A percentile compares a stretch with the other conserved stretches of the same genome.
Conservation (phyloP, 2,797 vertebrate genomes). For the Pseudochaenichthys georgianus region DNA sequence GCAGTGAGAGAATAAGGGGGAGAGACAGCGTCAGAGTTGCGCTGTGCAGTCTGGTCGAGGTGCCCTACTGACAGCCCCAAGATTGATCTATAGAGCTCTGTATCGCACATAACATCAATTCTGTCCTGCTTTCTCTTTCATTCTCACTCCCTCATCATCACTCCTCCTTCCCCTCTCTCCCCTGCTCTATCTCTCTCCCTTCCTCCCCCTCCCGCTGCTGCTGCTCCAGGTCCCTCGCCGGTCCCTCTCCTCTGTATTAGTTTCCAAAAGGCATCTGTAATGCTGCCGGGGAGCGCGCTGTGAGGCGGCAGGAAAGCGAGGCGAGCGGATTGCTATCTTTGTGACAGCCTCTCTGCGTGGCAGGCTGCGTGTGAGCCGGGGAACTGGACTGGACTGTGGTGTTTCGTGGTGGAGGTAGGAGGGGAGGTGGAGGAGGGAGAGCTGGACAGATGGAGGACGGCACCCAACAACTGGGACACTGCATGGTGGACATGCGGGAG, state of each 20-base stretch:
- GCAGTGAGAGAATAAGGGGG: slow-evolving; percentile 47
- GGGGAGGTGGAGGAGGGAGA: slow-evolving; percentile 61
- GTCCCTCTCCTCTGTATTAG: slow-evolving; percentile 74
- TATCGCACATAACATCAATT: slow-evolving; percentile 77
- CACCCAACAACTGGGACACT: slow-evolving; percentile 75
- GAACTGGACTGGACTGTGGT: slow-evolving; percentile 80
- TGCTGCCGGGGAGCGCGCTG: slow-evolving; percentile 69
- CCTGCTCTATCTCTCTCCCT: slow-evolving; percentile 2
- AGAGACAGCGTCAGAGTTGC: slow-evolving; percentile 54
- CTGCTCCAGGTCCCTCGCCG: slow-evolving; percentile 67
- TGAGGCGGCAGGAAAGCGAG: slow-evolving; percentile 66
- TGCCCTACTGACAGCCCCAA: slow-evolving; percentile 62
- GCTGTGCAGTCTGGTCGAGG: slow-evolving; percentile 52
- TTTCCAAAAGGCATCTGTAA: slow-evolving; percentile 79
- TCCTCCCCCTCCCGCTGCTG: slow-evolving; percentile 25
- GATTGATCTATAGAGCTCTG: slow-evolving; percentile 73
- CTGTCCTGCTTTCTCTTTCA: slow-evolving; percentile 77
- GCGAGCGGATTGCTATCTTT: slow-evolving; percentile 68
- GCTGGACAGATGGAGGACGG: slow-evolving; percentile 81
- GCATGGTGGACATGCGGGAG: slow-evolving; percentile 82
- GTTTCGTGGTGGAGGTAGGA: slow-evolving; percentile 73
- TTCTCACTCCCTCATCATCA: slow-evolving; percentile 72
- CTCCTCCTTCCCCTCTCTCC: slow-evolving; percentile 63
- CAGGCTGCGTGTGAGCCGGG: slow-evolving; percentile 51
- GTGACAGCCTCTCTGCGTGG: slow-evolving; percentile 66